A percentile compares a stretch with the other conserved stretches of the same genome.
These are phyloP conservation scores for Podotricha telesiphe DNA, from an alignment of 2,888 invertebrate species.

Conservation along the genomic window DNA sequence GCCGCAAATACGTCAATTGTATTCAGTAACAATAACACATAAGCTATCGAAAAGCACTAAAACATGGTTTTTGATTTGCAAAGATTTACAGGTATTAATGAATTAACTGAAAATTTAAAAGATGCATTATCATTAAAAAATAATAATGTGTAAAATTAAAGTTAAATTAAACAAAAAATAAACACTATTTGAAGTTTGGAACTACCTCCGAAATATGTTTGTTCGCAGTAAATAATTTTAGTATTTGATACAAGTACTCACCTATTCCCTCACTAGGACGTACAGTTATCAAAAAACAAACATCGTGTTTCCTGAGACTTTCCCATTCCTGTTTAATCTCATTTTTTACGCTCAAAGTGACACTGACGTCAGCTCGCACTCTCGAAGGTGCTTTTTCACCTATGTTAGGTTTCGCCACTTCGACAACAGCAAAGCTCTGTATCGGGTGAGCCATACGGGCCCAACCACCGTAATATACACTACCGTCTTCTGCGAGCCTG, in stretches of 20 bases:
- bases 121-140: no score
- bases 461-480: constrained; percentile 98
- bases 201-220: no score
- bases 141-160: no score
- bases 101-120: no score
- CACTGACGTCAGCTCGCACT: constrained; percentile 96
- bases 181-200: no score
- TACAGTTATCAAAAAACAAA: constrained; percentile 97
- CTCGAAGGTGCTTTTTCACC: constrained; percentile 97
- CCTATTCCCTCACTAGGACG: constrained; percentile 93
- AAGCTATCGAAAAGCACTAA: no score
- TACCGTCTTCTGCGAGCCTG: constrained; percentile 93
- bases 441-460: constrained; percentile 99
- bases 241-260: constrained; percentile 53
- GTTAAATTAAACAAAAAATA: no score
- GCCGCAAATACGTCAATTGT: constrained; percentile 4
- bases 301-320: constrained; percentile 97
- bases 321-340: constrained; percentile 99
- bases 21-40: neutral
- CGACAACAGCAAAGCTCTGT: constrained; percentile 95
- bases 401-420: constrained; percentile 95
- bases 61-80: no score
- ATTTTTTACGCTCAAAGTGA: constrained; percentile 94
- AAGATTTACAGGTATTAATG: no score
- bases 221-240: no score